Base-by-base conservation (phyloP, 2,888 invertebrate genomes). In the Apotomis turbidana region DNA sequence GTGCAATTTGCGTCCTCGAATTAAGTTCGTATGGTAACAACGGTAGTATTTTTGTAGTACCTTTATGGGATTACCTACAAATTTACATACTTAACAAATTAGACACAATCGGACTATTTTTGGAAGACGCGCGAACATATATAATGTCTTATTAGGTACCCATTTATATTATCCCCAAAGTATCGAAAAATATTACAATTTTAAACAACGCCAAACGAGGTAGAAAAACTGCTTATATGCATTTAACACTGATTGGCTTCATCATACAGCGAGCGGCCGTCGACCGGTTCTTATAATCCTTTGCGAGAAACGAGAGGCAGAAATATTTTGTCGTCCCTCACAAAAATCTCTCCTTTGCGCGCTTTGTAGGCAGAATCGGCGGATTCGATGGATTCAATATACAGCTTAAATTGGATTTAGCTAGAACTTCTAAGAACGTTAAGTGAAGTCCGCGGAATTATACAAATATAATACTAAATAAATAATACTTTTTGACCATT, bases 291-390 rank as follows among this genome's bases (percentile, higher is more conserved):
- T 62, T 41, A 46, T 38, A 74, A 62, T 71, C 62, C 58, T 51
- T 63, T 41, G 49, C 60, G 66, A 66, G 15, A 36, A 58, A 52
- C 52, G 51, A 62, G 52, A 54, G 69, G 61, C 68, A 61, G 68
- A 68, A 74, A 70, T 67, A 71, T 72, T 70, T 74, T 62, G 51
- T 74, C 70, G 61, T 62, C 59, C 57, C 61, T 63, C 61, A 61
- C 62, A 73, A 73, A 73, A 73, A 70, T 69, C 71, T 60, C 51
- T 69, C 71, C 60, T 76, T 70, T 68, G 72, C 61, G 62, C 9
- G 67, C 76, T 74, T 76, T 76, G 74, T 76, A 76, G 71, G 74
- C 75, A 74, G 71, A 75, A 75, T 74, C 74, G 59, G 73, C 54
- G 72, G 58, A 54, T 72, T 46, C 52, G 58, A 59, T 59, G 57